Percentiles rank a stretch among this genome's conserved stretches.
Conservation (phyloP, 2,797 vertebrate species). For the Erethizon dorsatum region DNA sequence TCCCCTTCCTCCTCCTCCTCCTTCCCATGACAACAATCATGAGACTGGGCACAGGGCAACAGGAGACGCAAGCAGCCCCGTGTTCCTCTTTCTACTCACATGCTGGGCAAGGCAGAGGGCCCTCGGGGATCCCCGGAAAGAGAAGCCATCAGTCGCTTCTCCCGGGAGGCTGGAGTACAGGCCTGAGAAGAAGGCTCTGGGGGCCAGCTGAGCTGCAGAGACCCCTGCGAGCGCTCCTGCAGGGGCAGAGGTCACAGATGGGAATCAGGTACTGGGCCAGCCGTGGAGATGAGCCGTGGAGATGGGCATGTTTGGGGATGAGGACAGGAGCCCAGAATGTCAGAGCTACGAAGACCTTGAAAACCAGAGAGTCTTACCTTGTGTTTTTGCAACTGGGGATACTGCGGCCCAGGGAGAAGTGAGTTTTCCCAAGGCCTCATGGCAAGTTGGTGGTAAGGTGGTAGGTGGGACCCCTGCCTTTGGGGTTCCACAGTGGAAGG, state of each 20-base stretch:
- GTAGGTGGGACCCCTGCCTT: neutral
- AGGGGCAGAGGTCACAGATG: neutral
- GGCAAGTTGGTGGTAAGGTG: neutral
- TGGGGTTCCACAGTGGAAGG: neutral
- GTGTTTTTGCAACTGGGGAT: neutral
- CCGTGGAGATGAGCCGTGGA: neutral
- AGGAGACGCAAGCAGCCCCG: neutral
- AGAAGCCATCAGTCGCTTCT: slow-evolving; percentile 29
- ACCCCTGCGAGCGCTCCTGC: slow-evolving; percentile 51
- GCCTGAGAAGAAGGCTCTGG: neutral
- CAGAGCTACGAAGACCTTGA: neutral
- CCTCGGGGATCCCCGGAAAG: neutral
- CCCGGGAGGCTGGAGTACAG: slow-evolving; percentile 45
- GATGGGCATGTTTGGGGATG: neutral
- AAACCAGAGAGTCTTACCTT: neutral
- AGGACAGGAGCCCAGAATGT: neutral
- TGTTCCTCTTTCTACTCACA: slow-evolving; percentile 58
- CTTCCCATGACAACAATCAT: neutral
- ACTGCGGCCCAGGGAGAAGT: neutral
- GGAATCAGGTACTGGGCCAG: neutral
- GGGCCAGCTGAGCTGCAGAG: neutral
- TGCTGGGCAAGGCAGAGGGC: neutral
- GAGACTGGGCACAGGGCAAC: neutral
- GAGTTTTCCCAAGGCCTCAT: neutral
- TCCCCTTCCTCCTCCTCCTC: neutral